These are phyloP conservation scores for Sarcophaga variegata DNA, from an alignment of 2,888 invertebrate species.

Conservation along the genomic window DNA sequence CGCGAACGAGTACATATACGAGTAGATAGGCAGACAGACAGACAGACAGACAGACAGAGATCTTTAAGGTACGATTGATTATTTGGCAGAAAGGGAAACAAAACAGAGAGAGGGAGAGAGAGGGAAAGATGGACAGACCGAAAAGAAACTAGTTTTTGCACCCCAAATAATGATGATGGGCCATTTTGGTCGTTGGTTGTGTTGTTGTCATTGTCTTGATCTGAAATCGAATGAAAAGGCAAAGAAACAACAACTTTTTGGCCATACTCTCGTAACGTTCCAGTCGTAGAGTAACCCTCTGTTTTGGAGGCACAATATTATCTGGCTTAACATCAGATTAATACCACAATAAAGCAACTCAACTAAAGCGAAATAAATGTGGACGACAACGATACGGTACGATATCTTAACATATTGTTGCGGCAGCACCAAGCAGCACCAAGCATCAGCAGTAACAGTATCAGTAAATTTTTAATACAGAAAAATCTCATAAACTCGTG, in stretches of 20 bases:
- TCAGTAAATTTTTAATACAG: conserved; percentile 54
- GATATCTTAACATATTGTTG: conserved; percentile 4
- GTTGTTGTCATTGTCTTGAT: conserved; percentile 67
- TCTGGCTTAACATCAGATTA: conserved; percentile 79
- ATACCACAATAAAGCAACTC: conserved; percentile 68
- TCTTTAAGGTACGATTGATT: conserved; percentile 71
- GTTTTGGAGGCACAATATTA: conserved; percentile 62
- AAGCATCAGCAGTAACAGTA: conserved; percentile 39
- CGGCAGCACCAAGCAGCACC: conserved; percentile 27
- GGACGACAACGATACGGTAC: background rate
- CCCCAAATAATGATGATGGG: conserved; percentile 65
- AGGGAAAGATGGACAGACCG: background rate
- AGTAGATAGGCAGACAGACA: background rate
- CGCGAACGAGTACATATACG: conserved; percentile 4
- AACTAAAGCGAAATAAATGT: conserved; percentile 52
- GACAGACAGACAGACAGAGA: background rate
- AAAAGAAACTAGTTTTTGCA: conserved; percentile 67
- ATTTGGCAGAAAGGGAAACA: conserved; percentile 42
- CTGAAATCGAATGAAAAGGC: conserved; percentile 61
- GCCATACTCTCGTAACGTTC: background rate
- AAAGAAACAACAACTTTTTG: conserved; percentile 12
- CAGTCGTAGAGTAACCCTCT: background rate
- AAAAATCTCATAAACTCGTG: conserved; percentile 66
- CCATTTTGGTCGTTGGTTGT: conserved; percentile 40
- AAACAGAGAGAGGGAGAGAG: background rate